Percentiles rank a stretch among this genome's conserved stretches.
phyloP scores from a whole-genome alignment of 1,140 invertebrate genomes.

The Atta texana region DNA sequence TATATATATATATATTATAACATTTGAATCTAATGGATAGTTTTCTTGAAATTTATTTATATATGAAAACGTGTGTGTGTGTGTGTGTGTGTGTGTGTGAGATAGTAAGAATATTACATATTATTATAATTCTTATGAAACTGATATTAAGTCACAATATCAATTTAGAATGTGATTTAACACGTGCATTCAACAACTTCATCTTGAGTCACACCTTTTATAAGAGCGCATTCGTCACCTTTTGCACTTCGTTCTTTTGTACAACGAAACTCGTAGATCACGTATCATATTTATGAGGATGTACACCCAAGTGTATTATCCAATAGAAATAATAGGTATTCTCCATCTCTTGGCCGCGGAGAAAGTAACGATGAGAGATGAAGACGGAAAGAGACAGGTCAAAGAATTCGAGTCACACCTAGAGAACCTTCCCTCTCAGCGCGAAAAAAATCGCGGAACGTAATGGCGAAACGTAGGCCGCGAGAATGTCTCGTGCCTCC shows the following conservation, averaged over 20 bases:
- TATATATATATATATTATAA: neutral
- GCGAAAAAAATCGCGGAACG: slow-evolving; percentile 43
- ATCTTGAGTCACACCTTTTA: neutral
- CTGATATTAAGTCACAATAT: neutral
- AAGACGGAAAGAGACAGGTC: slow-evolving; percentile 59
- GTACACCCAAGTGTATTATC: slow-evolving; percentile 20
- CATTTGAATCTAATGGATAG: neutral
- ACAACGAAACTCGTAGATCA: neutral
- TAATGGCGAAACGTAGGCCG: slow-evolving; percentile 60
- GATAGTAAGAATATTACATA: neutral
- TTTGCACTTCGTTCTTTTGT: slow-evolving; percentile 34
- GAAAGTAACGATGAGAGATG: slow-evolving; percentile 43
- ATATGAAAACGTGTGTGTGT: no score
- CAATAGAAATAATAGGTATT: slow-evolving; percentile 52
- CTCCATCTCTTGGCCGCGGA: slow-evolving; percentile 1
- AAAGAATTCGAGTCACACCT: slow-evolving; percentile 76
- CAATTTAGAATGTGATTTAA: neutral
- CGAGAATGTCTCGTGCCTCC: slow-evolving; percentile 51
- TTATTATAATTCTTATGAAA: neutral
- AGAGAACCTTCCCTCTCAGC: slow-evolving; percentile 64
- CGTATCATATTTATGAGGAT: slow-evolving; percentile 40
- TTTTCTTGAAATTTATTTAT: neutral
- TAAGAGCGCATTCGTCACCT: slow-evolving; percentile 29
- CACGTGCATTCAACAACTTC: neutral
- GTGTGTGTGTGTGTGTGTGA: no score